These are phyloP conservation scores for Butastur rufipennis DNA, from an alignment of 2,113 vertebrate species.

Conservation along the genomic window DNA sequence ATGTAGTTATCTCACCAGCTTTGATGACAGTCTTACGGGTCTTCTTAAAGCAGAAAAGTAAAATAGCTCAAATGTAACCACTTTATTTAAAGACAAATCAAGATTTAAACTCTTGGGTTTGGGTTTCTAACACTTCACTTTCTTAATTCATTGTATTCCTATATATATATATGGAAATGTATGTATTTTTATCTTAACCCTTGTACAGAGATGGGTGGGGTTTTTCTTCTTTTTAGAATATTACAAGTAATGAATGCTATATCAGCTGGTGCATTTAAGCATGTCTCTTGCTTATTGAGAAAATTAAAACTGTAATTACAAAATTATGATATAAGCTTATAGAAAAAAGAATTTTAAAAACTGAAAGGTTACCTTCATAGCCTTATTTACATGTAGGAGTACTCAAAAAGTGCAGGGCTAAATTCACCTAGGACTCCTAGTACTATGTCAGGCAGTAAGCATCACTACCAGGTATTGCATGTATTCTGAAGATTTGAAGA, in stretches of 20 bases:
- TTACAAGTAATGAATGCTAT: neutral
- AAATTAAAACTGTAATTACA: neutral
- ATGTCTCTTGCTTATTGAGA: neutral
- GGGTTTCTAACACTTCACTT: neutral
- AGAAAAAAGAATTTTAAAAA: neutral
- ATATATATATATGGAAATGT: neutral
- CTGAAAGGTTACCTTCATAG: neutral
- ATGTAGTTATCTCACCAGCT: neutral
- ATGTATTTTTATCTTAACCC: neutral
- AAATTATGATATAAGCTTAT: neutral
- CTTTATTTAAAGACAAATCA: neutral
- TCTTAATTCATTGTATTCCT: neutral
- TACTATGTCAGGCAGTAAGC: neutral
- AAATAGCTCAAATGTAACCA: neutral
- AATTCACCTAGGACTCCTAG: neutral
- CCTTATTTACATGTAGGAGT: neutral
- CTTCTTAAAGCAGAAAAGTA: neutral
- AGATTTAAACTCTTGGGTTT: neutral
- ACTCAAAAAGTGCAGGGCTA: neutral
- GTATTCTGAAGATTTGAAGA: neutral
- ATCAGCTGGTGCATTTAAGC: neutral
- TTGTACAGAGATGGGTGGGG: neutral
- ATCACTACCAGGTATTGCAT: fast-evolving
- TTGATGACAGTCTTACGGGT: fast-evolving
- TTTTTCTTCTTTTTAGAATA: neutral